Conservation (phyloP, 2,888 invertebrate genomes). For the Rhagophthalmus giganteus region DNA sequence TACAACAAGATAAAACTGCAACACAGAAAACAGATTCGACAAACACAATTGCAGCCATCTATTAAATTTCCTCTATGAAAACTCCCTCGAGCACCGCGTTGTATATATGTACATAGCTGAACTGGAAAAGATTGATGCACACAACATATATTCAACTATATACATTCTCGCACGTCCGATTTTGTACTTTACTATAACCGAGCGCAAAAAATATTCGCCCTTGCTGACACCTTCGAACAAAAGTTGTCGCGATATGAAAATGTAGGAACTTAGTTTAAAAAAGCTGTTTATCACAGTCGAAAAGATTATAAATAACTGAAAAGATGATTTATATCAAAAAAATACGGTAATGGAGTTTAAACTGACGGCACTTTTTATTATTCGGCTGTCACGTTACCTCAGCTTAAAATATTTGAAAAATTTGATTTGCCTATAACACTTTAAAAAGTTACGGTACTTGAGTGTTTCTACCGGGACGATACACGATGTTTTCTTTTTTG, state of each 20-base stretch:
- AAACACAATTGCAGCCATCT: conserved; percentile 2
- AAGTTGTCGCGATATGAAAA: conserved; percentile 15
- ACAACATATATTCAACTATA: conserved; percentile 6
- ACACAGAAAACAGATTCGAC: conserved; percentile 2
- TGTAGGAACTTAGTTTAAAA: conserved; percentile 19
- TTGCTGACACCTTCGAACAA: conserved; percentile 17
- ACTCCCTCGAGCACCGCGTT: conserved; percentile 4
- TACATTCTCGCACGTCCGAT: conserved; percentile 2
- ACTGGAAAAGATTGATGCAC: conserved; percentile 10
- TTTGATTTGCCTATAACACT: too few relatives aligned
- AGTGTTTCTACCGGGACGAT: too few relatives aligned
- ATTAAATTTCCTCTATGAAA: conserved; percentile 11
- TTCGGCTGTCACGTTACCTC: too few relatives aligned
- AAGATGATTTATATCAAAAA: conserved; percentile 21
- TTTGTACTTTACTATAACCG: conserved; percentile 8
- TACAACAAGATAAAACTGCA: conserved; percentile 5
- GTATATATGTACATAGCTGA: too few relatives aligned
- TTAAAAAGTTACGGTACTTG: too few relatives aligned
- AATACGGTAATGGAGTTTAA: conserved; percentile 12
- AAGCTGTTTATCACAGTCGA: conserved; percentile 14
- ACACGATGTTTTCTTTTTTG: too few relatives aligned
- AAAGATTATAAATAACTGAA: conserved; percentile 14
- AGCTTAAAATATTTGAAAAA: too few relatives aligned
- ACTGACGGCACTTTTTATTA: too few relatives aligned
- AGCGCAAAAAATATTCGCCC: conserved; percentile 16